Evolutionary conservation across 2,113 vertebrate species (phyloP).

Genomic region (Dromiciops gliroides): DNA sequence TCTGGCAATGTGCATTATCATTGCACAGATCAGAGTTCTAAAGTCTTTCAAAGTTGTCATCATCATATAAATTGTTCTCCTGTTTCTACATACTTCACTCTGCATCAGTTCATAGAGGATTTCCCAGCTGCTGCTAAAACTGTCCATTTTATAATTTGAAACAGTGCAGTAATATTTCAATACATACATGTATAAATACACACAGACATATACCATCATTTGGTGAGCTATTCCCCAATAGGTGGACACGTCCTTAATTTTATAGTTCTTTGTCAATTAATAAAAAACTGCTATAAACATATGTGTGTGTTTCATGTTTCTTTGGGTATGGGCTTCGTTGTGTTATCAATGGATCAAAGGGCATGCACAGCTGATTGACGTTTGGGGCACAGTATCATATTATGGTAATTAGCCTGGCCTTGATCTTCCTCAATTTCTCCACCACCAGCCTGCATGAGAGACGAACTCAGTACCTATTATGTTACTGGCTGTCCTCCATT

Average conservation of each 20-base stretch:
- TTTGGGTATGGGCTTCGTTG: neutral
- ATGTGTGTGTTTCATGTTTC: neutral
- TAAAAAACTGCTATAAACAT: neutral
- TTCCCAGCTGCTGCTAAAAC: neutral
- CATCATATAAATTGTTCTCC: neutral
- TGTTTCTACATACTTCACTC: neutral
- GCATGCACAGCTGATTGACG: neutral
- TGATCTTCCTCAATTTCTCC: too few relatives aligned
- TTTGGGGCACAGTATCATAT: neutral
- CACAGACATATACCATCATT: neutral
- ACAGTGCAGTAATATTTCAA: neutral
- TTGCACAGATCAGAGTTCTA: neutral
- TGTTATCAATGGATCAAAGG: neutral
- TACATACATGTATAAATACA: neutral
- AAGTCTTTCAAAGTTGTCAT: neutral
- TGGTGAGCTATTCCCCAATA: neutral
- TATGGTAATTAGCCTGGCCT: too few relatives aligned
- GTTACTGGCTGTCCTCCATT: neutral
- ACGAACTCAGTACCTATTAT: too few relatives aligned
- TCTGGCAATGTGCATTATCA: neutral
- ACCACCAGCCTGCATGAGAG: too few relatives aligned
- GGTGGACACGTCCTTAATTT: neutral
- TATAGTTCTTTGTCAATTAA: neutral
- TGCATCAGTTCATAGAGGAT: neutral
- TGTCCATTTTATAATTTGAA: neutral